phyloP scores from a whole-genome alignment of 2,888 invertebrate genomes.

The Callimorpha dominula region DNA sequence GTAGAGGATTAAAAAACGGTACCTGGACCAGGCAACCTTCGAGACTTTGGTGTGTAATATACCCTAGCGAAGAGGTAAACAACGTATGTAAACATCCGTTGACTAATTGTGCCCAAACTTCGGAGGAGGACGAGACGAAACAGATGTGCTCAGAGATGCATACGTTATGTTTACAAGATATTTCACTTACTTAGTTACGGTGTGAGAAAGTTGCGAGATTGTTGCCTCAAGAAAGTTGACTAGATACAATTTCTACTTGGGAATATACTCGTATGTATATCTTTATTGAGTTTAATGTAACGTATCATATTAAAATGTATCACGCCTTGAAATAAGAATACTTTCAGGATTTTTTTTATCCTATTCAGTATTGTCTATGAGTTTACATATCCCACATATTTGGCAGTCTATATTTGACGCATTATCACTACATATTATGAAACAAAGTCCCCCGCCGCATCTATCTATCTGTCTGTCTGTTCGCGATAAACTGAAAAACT shows the following conservation, averaged over 20 bases:
- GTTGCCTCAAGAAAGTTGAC: slow-evolving; percentile 17
- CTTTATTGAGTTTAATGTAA: neutral
- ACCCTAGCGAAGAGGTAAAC: slow-evolving; percentile 50
- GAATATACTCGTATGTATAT: neutral
- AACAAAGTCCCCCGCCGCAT: no score
- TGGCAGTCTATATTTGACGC: no score
- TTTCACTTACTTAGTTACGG: slow-evolving; percentile 42
- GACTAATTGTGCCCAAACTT: slow-evolving; percentile 67
- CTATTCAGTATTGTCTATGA: no score
- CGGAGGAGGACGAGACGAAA: slow-evolving; percentile 61
- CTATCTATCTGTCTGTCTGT: no score
- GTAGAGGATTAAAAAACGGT: neutral
- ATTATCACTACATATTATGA: no score
- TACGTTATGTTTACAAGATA: slow-evolving; percentile 64
- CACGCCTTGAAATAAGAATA: no score
- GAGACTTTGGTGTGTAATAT: slow-evolving; percentile 11
- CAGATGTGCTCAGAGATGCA: slow-evolving; percentile 69
- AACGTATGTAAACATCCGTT: slow-evolving; percentile 73
- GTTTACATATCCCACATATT: no score
- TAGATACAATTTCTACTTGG: slow-evolving; percentile 14
- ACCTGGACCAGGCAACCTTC: slow-evolving; percentile 1
- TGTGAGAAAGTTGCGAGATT: slow-evolving; percentile 21
- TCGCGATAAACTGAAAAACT: no score
- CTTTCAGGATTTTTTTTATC: no score
- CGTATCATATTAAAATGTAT: neutral